phyloP scores from a whole-genome alignment of 2,113 vertebrate species.

The Pangasianodon hypophthalmus region DNA sequence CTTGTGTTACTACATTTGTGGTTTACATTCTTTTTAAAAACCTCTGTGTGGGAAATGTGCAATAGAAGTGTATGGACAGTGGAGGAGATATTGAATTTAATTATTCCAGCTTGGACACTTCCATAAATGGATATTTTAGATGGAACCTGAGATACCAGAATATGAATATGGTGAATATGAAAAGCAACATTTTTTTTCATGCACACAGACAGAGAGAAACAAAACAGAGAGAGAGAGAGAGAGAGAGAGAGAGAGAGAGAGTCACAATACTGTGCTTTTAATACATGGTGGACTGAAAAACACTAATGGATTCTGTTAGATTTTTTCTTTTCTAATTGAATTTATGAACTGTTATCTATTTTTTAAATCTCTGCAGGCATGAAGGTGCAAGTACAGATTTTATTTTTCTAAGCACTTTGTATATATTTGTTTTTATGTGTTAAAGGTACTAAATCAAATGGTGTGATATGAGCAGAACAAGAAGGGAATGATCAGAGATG shows the following conservation, averaged over 20 bases:
- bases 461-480: background rate
- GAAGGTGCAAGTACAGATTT: constrained; percentile 1
- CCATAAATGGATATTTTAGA: constrained; percentile 26
- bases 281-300: background rate
- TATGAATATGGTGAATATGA: background rate
- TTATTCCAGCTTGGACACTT: constrained; percentile 40
- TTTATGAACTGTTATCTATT: constrained; percentile 7
- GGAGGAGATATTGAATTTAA: constrained; percentile 22
- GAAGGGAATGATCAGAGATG: background rate
- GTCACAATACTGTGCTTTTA: constrained; percentile 26
- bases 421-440: background rate
- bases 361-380: constrained; percentile 22
- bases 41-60: constrained; percentile 53
- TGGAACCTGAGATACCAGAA: constrained; percentile 16
- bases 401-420: constrained; percentile 30
- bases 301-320: background rate
- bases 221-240: background rate
- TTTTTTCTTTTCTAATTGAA: constrained; percentile 24
- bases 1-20: constrained; percentile 29
- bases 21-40: constrained; percentile 21
- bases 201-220: background rate
- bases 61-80: constrained; percentile 44
- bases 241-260: background rate
- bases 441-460: background rate
- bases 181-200: background rate